Percentiles rank a stretch among this genome's conserved stretches.
phyloP scores from a whole-genome alignment of 2,113 vertebrate genomes.

The human (Homo sapiens) region DNA sequence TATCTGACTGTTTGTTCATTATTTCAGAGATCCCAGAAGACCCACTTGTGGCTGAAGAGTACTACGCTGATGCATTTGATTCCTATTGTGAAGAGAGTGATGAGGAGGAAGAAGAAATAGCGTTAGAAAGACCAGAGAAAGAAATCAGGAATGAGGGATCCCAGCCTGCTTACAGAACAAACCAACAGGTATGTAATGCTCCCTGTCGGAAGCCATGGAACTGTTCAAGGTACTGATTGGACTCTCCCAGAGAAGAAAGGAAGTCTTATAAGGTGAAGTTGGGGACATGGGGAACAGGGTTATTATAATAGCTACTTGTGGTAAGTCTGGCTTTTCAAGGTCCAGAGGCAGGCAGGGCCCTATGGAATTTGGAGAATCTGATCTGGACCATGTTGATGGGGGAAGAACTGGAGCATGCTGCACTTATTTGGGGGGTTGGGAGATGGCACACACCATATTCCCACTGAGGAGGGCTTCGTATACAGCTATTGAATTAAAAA shows the following conservation, averaged over 20 bases:
- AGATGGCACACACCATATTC: not conserved
- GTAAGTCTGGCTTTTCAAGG: not conserved
- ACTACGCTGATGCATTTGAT: conserved; percentile 89
- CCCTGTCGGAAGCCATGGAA: rapidly evolving
- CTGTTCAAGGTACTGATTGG: not conserved
- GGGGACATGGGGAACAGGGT: not conserved
- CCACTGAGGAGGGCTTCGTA: not conserved
- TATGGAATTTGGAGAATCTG: not conserved
- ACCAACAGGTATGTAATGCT: conserved; percentile 82
- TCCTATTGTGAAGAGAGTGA: conserved; percentile 88
- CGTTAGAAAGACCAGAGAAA: not conserved
- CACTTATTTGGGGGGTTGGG: not conserved
- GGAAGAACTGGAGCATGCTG: not conserved
- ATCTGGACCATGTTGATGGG: not conserved
- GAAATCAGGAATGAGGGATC: conserved; percentile 33
- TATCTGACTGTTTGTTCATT: not conserved
- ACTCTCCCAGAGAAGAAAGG: not conserved
- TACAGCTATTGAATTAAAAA: not conserved
- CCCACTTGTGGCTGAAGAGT: conserved; percentile 87
- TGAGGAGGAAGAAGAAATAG: conserved; percentile 77
- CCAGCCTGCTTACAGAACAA: conserved; percentile 70
- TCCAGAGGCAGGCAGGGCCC: not conserved
- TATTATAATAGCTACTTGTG: not conserved
- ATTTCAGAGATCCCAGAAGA: conserved; percentile 90
- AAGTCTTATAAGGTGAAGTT: not conserved